These are phyloP conservation scores for Prinia subflava DNA, from an alignment of 2,113 vertebrate species.

Conservation along the genomic window DNA sequence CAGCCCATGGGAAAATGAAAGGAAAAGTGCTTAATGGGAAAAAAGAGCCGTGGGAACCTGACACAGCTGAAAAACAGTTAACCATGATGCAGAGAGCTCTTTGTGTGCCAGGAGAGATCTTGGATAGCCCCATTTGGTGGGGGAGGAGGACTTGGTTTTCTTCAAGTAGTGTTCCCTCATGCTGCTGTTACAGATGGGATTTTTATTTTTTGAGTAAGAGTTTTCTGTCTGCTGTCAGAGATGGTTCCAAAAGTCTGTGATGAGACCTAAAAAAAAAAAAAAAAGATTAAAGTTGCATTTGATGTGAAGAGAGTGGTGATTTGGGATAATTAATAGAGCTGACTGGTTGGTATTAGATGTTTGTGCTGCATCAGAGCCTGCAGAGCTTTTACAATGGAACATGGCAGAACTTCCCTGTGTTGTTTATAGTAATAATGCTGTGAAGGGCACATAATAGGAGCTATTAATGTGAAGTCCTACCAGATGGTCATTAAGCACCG, in stretches of 20 bases:
- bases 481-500: neutral
- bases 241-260: neutral
- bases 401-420: neutral
- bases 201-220: neutral
- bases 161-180: neutral
- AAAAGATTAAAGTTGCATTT: neutral
- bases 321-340: neutral
- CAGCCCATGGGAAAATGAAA: neutral
- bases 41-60: neutral
- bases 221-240: neutral
- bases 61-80: neutral
- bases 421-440: neutral
- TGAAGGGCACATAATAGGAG: neutral
- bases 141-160: neutral
- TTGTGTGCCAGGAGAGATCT: neutral
- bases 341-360: neutral
- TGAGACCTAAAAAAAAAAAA: neutral
- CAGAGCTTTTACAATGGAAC: neutral
- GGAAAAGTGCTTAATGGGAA: neutral
- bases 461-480: neutral
- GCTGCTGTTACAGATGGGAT: neutral
- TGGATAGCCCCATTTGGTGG: fast-evolving
- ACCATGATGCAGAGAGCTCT: neutral
- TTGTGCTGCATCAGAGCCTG: neutral
- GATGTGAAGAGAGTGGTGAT: neutral